Percentiles rank a stretch among this genome's conserved stretches.
These are phyloP conservation scores for Anomalospiza imberbis DNA, from an alignment of 2,797 vertebrate genomes.

Conservation along the genomic window DNA sequence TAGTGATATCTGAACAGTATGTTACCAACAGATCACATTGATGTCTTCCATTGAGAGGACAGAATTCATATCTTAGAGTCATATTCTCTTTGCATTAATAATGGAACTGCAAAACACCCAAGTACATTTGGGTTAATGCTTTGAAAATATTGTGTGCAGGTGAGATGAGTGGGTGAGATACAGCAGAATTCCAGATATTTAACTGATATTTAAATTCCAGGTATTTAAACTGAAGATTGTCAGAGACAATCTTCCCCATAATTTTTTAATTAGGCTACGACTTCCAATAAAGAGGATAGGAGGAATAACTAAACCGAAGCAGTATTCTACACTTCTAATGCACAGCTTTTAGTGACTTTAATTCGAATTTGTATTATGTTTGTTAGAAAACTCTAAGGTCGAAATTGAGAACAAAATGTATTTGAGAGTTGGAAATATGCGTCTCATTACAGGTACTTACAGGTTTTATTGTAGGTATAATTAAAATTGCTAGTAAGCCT, in stretches of 20 bases:
- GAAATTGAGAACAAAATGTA: not conserved
- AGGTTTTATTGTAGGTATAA: fast-evolving
- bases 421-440: not conserved
- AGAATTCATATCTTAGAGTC: not conserved
- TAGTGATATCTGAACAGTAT: not conserved
- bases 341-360: not conserved
- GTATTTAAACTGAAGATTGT: too few species aligned
- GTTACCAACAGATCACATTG: not conserved
- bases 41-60: not conserved
- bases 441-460: not conserved
- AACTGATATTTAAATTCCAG: too few species aligned
- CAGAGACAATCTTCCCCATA: not conserved
- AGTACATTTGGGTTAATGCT: not conserved
- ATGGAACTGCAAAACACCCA: not conserved
- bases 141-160: not conserved
- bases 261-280: not conserved
- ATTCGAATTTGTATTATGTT: not conserved
- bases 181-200: not conserved
- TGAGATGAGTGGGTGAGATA: not conserved
- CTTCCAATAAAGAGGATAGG: not conserved
- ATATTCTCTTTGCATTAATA: not conserved
- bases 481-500: not conserved
- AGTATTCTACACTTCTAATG: not conserved
- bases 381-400: not conserved
- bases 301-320: not conserved